Evolutionary conservation across 2,888 invertebrate species (phyloP), one percentile per base, ranked within the genome.

Genomic region (Cosmia pyralina): DNA sequence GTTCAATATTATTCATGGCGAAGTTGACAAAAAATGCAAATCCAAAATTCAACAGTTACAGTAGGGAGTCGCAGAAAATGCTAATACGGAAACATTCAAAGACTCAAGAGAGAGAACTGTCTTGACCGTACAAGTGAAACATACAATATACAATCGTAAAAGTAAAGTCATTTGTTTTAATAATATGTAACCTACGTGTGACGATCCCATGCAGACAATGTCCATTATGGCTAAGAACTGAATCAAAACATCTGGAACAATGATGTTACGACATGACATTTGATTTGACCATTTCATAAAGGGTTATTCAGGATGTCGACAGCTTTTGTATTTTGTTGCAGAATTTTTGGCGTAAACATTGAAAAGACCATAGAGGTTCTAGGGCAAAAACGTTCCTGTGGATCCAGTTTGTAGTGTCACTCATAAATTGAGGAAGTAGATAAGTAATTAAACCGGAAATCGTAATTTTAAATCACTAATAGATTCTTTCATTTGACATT

Each of bases 161-260:
- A 81, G 66, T 75, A 77, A 71, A 72, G 72, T 71, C 77, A 70
- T 75, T 77, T 79, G 75, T 81, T 82, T 81, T 84, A 72, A 82
- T n/a, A 86, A 82, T 86, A 71, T 72, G 72, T 62, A 68, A 53
- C 55, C 64, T 10, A 65, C 72, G 59, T 81, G 72, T 78, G 85
- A 79, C 73, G 17, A 44, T 85, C 85, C 53, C 86, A 85, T 38
- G 60, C 38, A 72, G 48, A 85, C 85, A 85, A 85, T 85, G 82
- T 82, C 66, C 76, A 85, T 85, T 86, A 81, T 81, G 50, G 58
- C 41, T n/a, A 19, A 58, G 52, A 44, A 28, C 60, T 65, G 66
- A 80, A 82, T 70, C 83, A 85, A 60, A 85, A 85, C 83, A 75
- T 44, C 6, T 19, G 17, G 69, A 80, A 82, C 81, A 82, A 83